These are phyloP conservation scores for Eurytoma adleriae DNA, from an alignment of 2,888 invertebrate species.

Conservation along the genomic window DNA sequence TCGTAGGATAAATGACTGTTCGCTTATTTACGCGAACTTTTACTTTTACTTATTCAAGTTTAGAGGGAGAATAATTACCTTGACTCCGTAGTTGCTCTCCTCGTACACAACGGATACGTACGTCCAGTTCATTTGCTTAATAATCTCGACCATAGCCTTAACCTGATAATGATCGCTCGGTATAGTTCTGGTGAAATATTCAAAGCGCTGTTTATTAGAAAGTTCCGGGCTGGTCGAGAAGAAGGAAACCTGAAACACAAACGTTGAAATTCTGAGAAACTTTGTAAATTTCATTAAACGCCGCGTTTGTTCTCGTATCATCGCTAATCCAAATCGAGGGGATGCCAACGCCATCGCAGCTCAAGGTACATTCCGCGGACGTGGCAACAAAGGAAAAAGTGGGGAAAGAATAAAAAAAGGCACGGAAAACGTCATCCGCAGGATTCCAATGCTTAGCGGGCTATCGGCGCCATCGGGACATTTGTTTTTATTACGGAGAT, in stretches of 20 bases:
- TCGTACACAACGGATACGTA: constrained; percentile 97
- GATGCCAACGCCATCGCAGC: no score
- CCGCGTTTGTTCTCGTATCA: no score
- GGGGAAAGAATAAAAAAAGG: no score
- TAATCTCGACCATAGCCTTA: constrained; percentile 96
- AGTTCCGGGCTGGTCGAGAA: constrained; percentile 96
- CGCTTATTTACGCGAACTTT: background rate
- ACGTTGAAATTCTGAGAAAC: background rate
- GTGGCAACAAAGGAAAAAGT: no score
- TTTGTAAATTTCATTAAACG: background rate
- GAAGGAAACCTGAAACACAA: constrained; percentile 87
- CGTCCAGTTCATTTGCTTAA: constrained; percentile 91
- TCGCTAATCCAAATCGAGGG: no score
- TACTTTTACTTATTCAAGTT: no score
- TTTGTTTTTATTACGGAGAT: no score
- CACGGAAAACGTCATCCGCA: no score
- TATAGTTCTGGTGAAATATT: constrained; percentile 95
- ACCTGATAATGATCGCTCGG: constrained; percentile 97
- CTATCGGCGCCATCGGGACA: no score
- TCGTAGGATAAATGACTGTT: no score
- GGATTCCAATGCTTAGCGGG: no score
- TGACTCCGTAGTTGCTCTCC: constrained; percentile 96
- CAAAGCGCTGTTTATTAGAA: constrained; percentile 95
- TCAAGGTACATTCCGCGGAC: no score
- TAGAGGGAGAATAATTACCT: constrained; percentile 79